A percentile compares a stretch with the other conserved stretches of the same genome.
Evolutionary conservation across 2,797 vertebrate species (phyloP).

Genomic region (Eulemur mongoz): DNA sequence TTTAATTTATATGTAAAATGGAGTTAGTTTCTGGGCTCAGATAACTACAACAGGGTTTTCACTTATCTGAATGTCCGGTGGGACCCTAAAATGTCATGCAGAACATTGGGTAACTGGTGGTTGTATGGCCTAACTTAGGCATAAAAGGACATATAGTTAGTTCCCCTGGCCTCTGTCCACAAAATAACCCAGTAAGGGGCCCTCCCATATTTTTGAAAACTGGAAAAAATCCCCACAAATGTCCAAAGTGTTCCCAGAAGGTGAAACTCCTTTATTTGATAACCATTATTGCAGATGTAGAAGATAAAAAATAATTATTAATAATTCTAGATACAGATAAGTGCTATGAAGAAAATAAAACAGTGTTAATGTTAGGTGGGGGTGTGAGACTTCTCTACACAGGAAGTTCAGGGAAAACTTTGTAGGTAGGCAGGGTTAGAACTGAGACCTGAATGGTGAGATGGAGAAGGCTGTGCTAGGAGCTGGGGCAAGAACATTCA

Average conservation of each 20-base stretch:
- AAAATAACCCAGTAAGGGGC: background rate
- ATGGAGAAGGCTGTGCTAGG: background rate
- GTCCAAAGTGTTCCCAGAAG: background rate
- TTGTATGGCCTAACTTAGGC: background rate
- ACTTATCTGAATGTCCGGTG: background rate
- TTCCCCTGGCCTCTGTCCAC: background rate
- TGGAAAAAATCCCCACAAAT: background rate
- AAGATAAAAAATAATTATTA: background rate
- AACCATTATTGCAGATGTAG: background rate
- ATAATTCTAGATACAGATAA: background rate
- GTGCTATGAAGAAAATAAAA: background rate
- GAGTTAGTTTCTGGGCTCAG: background rate
- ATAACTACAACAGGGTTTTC: background rate
- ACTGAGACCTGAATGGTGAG: background rate
- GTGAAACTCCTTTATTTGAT: background rate
- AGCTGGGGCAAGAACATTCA: background rate
- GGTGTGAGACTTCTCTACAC: background rate
- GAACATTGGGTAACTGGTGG: background rate
- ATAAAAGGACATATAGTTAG: background rate
- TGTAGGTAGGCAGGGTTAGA: background rate
- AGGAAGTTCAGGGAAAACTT: background rate
- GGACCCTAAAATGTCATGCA: background rate
- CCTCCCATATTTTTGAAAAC: background rate
- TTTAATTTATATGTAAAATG: background rate
- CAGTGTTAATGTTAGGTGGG: background rate